These are phyloP conservation scores for Pheosia gnoma DNA, from an alignment of 2,888 invertebrate genomes.

Conservation along the genomic window DNA sequence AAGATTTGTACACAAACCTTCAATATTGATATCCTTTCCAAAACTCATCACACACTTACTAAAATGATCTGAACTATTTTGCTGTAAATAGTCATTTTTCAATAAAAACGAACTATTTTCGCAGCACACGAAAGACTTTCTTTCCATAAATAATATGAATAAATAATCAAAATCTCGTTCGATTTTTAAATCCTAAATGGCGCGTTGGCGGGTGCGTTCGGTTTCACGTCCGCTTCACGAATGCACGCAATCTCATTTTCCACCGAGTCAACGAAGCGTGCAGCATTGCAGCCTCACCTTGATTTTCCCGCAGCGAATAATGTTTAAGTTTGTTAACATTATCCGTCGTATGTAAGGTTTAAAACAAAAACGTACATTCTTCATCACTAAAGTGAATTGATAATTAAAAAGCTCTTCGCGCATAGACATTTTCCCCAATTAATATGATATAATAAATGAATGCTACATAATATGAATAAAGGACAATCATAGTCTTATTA, in stretches of 20 bases:
- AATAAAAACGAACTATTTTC: slow-evolving; percentile 20
- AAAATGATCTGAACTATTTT: slow-evolving; percentile 81
- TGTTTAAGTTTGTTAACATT: no score
- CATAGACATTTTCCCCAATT: no score
- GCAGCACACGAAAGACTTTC: slow-evolving; percentile 33
- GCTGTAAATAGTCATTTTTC: slow-evolving; percentile 78
- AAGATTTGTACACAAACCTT: slow-evolving; percentile 39
- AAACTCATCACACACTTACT: slow-evolving; percentile 68
- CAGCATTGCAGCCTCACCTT: slow-evolving; percentile 56
- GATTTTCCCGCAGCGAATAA: slow-evolving; percentile 54
- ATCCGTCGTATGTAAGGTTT: no score
- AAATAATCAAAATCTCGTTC: slow-evolving; percentile 21
- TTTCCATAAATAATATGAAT: slow-evolving; percentile 16
- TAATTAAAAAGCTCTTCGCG: no score
- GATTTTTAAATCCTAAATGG: slow-evolving; percentile 25
- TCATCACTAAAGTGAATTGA: slow-evolving; percentile 2
- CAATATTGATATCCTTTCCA: slow-evolving; percentile 35
- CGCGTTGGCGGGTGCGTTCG: slow-evolving; percentile 48
- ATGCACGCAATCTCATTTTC: slow-evolving; percentile 57
- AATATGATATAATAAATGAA: no score
- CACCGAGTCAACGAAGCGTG: slow-evolving; percentile 39
- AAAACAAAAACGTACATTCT: slow-evolving; percentile 14
- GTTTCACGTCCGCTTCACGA: slow-evolving; percentile 56
- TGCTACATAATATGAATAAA: no score
- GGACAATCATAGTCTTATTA: no score